Evolutionary conservation across 2,888 invertebrate species (phyloP).

Genomic region (Coronaproctus castanopsis): DNA sequence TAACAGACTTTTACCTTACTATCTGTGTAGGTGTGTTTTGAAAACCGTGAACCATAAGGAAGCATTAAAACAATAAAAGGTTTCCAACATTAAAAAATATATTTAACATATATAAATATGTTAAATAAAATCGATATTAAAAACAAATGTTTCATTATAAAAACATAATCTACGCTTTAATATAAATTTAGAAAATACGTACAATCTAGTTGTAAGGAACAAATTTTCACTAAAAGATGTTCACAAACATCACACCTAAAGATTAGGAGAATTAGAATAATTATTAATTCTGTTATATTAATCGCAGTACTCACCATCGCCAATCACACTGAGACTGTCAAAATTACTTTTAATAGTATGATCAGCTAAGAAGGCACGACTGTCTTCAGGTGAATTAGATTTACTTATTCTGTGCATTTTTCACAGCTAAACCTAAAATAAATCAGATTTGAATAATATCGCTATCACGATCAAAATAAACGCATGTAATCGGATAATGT

Average conservation of each 20-base stretch:
- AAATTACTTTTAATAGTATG: not conserved
- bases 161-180: no score
- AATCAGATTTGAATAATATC: not conserved
- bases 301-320: not conserved
- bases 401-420: no score
- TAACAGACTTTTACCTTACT: not conserved
- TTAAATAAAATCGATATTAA: not conserved
- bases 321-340: not conserved
- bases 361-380: not conserved
- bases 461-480: not conserved
- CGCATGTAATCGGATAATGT: no score
- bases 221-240: not conserved
- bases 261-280: no score
- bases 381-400: not conserved
- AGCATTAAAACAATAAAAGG: not conserved
- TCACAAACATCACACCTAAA: not conserved
- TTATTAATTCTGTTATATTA: not conserved
- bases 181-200: no score
- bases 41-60: no score
- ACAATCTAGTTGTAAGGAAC: not conserved
- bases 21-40: no score
- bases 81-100: not conserved
- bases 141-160: no score
- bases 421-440: constrained; percentile 4
- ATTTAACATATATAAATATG: not conserved